These are phyloP conservation scores for Neodiprion fabricii DNA, from an alignment of 1,140 invertebrate species.

Conservation along the genomic window DNA sequence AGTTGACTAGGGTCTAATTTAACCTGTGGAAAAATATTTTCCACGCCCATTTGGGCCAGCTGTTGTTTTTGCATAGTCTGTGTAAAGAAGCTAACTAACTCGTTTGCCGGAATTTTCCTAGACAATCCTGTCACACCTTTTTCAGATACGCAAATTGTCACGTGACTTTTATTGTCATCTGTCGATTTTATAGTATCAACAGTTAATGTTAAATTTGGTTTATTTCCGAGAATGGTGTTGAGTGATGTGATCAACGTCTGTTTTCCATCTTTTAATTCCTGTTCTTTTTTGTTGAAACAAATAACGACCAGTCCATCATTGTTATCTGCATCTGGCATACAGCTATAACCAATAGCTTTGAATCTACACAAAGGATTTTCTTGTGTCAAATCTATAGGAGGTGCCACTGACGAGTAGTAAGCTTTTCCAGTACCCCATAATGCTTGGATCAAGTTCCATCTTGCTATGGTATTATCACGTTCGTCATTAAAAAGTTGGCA, in stretches of 20 bases:
- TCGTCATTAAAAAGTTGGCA: conserved; percentile 92
- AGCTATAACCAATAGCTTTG: conserved; percentile 90
- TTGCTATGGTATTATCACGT: conserved; percentile 86
- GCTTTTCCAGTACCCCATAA: conserved; percentile 89
- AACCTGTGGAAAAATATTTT: conserved; percentile 68
- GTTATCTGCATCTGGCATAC: conserved; percentile 81
- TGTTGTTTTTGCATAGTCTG: conserved; percentile 74
- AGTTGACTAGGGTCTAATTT: conserved; percentile 77
- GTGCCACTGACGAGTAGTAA: conserved; percentile 76
- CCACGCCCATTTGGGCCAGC: conserved; percentile 71
- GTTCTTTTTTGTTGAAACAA: conserved; percentile 80
- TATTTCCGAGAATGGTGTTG: conserved; percentile 77
- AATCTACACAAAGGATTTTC: conserved; percentile 92
- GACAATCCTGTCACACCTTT: conserved; percentile 70
- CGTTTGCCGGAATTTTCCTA: conserved; percentile 77
- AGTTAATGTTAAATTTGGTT: conserved; percentile 79
- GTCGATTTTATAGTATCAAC: conserved; percentile 79
- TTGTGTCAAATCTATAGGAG: conserved; percentile 82
- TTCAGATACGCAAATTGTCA: conserved; percentile 81
- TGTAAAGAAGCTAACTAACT: conserved; percentile 74
- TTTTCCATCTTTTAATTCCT: conserved; percentile 77
- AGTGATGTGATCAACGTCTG: conserved; percentile 75
- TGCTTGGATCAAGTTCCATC: conserved; percentile 94
- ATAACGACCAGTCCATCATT: conserved; percentile 87
- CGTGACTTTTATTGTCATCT: conserved; percentile 78